These are phyloP conservation scores for Paramormyrops hopkinsi DNA, from an alignment of 2,797 vertebrate species.

Conservation along the genomic window DNA sequence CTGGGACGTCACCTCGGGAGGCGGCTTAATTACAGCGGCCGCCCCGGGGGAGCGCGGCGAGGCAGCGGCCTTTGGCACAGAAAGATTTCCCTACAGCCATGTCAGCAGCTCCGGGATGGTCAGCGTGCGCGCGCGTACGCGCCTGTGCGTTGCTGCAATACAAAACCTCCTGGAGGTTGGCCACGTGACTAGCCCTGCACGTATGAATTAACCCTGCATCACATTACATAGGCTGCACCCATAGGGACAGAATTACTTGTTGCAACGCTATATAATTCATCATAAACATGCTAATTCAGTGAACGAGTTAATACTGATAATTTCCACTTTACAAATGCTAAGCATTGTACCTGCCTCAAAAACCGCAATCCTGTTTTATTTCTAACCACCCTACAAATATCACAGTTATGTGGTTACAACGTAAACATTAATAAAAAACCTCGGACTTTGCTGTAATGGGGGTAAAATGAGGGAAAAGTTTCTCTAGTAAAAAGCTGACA, in stretches of 20 bases:
- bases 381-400: background rate
- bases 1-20: conserved; percentile 15
- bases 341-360: background rate
- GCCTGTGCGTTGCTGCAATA: background rate
- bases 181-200: background rate
- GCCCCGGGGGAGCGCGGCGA: background rate
- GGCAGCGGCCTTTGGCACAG: background rate
- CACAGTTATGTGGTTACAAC: background rate
- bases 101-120: background rate
- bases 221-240: background rate
- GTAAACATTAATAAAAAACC: background rate
- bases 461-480: background rate
- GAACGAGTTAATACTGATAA: background rate
- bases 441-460: background rate
- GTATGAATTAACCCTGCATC: background rate
- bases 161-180: background rate
- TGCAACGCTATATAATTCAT: background rate
- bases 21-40: conserved; percentile 20
- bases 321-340: background rate
- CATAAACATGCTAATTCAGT: background rate
- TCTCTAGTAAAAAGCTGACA: background rate
- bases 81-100: background rate
- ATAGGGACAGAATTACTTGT: background rate
- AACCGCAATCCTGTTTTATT: background rate
- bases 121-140: background rate